Evolutionary conservation across 2,797 vertebrate species (phyloP), one percentile per base, ranked within the genome.

Genomic region (Cyclopterus lumpus): DNA sequence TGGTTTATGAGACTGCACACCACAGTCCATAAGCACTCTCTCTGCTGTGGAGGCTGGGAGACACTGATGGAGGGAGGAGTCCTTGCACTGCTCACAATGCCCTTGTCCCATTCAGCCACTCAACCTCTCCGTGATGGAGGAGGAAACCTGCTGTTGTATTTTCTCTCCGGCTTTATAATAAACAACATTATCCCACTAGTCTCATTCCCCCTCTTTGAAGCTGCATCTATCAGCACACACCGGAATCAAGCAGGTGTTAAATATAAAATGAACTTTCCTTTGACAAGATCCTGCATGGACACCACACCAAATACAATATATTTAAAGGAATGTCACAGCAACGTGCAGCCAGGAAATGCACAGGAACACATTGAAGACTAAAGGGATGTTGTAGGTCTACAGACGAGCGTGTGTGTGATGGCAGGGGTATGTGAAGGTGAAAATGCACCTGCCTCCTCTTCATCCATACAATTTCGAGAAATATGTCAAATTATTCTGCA

Each of bases 101-200:
- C 92, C 92, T 93, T 94, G 89, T 85, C 88, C 90, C 62, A 63
- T 18, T 71, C 83, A 75, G 49, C 42, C 66, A 62, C 59, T 79
- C 83, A 84, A 84, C 77, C 77, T 81, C 79, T 73, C 0, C 54
- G 44, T 85, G 79, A 86, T 78, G 82, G 71, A 73, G 71, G 67
- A 66, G 63, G 65, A 82, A 78, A 78, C 61, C 74, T 83, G 74
- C 70, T 75, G 67, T 3, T 61, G 14, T 40, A n/a, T 72, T 73
- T 66, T 65, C 46, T 55, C 26, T 75, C 26, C 24, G 24, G 24
- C 44, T 44, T 28, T 34, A 18, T 42, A n/a, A 57, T 15, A 12
- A 16, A 65, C 40, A 38, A 0, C n/a, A 79, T 57, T 1, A 54
- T 16, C 42, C 30, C 16, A 44, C n/a, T n/a, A 30, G 15, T 64